Evolutionary conservation across 2,888 invertebrate species (phyloP).

Genomic region (Chesias legatella): DNA sequence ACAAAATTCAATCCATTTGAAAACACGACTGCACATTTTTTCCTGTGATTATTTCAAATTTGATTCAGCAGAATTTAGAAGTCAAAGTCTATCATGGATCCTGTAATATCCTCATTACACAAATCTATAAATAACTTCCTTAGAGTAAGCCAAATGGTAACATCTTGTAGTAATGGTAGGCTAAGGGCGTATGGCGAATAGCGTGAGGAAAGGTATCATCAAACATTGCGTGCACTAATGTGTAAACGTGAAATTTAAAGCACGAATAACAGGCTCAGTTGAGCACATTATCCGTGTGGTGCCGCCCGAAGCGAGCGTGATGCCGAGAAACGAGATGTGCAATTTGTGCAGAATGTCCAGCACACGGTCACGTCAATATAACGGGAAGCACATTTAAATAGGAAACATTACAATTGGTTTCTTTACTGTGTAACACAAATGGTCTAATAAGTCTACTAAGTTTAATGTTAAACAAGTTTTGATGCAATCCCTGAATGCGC

Average conservation of each 20-base stretch:
- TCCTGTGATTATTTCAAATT: no score
- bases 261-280: conserved; percentile 9
- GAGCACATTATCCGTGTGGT: conserved; percentile 51
- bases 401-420: conserved; percentile 20
- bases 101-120: no score
- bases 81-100: no score
- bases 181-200: conserved; percentile 29
- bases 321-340: conserved; percentile 42
- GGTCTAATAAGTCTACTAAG: no score
- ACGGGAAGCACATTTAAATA: conserved; percentile 29
- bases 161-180: no score
- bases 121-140: no score
- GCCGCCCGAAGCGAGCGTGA: conserved; percentile 50
- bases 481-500: no score
- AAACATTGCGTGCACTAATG: conserved; percentile 52
- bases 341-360: conserved; percentile 57
- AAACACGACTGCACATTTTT: no score
- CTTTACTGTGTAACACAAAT: conserved; percentile 10
- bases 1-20: no score
- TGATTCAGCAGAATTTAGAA: no score
- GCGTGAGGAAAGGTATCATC: conserved; percentile 48
- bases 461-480: no score
- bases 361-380: conserved; percentile 42
- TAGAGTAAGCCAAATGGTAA: no score
- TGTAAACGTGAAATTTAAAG: conserved; percentile 54